Conservation (phyloP, 2,888 invertebrate genomes). For the Phragmatobia fuliginosa region DNA sequence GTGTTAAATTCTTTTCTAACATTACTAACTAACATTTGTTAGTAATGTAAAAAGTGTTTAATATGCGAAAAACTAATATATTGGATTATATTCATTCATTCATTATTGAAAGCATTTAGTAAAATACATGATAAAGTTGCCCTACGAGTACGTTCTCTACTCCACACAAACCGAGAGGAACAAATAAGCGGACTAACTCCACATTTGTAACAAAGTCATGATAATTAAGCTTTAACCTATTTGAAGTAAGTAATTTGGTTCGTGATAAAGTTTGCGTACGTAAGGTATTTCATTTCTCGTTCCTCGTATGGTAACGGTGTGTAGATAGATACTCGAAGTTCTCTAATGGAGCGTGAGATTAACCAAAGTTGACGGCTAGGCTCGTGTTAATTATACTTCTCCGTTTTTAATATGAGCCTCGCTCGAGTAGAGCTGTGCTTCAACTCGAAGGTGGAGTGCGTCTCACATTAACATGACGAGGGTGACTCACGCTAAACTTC, state of each 20-base stretch:
- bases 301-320: neutral
- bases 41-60: neutral
- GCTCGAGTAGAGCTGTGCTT: slow-evolving; percentile 18
- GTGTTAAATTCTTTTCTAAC: neutral
- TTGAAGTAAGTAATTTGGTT: neutral
- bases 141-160: neutral
- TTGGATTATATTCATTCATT: too few species aligned
- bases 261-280: neutral
- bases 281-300: neutral
- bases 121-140: neutral
- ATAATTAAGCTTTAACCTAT: neutral
- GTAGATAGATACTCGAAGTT: slow-evolving; percentile 45
- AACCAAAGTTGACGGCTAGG: slow-evolving; percentile 35
- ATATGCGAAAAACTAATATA: neutral
- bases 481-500: slow-evolving; percentile 1
- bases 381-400: slow-evolving; percentile 44
- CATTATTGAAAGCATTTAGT: neutral
- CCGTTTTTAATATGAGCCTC: slow-evolving; percentile 47
- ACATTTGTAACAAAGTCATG: neutral
- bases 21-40: too few species aligned
- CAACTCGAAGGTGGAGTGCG: slow-evolving; percentile 19
- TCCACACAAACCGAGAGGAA: neutral
- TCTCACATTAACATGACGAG: slow-evolving; percentile 27
- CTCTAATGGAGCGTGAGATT: slow-evolving; percentile 60
- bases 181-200: neutral